Evolutionary conservation across 92 coral and sea anemone species (phyloP).

Genomic region (Meandrina meandrites): DNA sequence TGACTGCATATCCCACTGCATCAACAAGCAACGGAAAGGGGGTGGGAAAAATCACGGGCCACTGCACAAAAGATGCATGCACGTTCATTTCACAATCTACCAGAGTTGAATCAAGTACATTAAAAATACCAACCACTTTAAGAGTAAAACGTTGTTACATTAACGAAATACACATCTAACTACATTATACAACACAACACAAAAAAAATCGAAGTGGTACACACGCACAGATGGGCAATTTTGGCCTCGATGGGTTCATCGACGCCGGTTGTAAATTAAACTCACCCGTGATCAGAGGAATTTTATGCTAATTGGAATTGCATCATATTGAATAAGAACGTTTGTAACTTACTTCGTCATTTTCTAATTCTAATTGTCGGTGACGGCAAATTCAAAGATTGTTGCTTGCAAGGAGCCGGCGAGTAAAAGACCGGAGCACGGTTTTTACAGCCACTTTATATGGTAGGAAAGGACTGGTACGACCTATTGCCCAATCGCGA

Average conservation of each 20-base stretch:
- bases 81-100: not conserved
- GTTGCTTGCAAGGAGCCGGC: not conserved
- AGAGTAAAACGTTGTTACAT: not conserved
- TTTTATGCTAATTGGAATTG: too few relatives aligned
- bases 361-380: not conserved
- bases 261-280: not conserved
- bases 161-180: not conserved
- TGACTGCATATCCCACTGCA: too few relatives aligned
- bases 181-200: not conserved
- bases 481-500: conserved; percentile 35
- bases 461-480: conserved; percentile 34
- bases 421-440: not conserved
- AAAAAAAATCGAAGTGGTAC: not conserved
- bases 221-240: not conserved
- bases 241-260: not conserved
- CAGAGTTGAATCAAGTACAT: not conserved
- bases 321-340: not conserved
- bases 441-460: not conserved
- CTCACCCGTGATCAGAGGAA: not conserved
- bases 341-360: conserved; percentile 28
- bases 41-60: not conserved
- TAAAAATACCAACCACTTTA: not conserved
- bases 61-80: not conserved
- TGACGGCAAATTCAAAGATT: too few relatives aligned
- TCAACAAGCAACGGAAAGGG: not conserved